Percentiles rank a stretch among this genome's conserved stretches.
Conservation (phyloP, 2,113 vertebrate genomes). For the Neotoma lepida region DNA sequence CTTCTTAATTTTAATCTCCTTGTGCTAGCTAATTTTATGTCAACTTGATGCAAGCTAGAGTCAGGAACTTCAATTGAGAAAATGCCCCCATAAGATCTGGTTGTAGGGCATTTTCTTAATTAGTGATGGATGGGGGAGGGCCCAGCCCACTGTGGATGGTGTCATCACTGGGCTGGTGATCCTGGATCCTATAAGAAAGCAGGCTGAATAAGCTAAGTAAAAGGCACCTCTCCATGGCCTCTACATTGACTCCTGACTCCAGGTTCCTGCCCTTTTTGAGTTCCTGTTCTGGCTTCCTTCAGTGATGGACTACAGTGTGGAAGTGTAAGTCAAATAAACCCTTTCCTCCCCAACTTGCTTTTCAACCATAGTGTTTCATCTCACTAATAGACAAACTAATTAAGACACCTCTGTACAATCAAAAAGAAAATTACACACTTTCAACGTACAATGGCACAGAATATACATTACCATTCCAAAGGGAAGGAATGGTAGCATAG, state of each 20-base stretch:
- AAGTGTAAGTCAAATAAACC: neutral
- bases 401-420: neutral
- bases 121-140: neutral
- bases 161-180: neutral
- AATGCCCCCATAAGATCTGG: no score
- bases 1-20: neutral
- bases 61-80: neutral
- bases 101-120: neutral
- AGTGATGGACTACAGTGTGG: neutral
- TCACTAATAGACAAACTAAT: neutral
- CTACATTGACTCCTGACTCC: neutral
- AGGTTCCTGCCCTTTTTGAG: neutral
- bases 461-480: neutral
- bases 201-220: neutral
- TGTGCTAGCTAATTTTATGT: neutral
- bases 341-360: neutral
- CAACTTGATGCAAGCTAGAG: neutral
- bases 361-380: neutral
- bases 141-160: neutral
- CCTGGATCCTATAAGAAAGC: neutral
- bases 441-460: neutral
- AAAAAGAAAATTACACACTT: neutral
- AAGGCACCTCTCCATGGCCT: neutral
- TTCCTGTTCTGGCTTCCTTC: neutral
- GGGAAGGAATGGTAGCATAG: neutral